phyloP scores from a whole-genome alignment of 2,113 vertebrate species.

The Taxidea taxus region DNA sequence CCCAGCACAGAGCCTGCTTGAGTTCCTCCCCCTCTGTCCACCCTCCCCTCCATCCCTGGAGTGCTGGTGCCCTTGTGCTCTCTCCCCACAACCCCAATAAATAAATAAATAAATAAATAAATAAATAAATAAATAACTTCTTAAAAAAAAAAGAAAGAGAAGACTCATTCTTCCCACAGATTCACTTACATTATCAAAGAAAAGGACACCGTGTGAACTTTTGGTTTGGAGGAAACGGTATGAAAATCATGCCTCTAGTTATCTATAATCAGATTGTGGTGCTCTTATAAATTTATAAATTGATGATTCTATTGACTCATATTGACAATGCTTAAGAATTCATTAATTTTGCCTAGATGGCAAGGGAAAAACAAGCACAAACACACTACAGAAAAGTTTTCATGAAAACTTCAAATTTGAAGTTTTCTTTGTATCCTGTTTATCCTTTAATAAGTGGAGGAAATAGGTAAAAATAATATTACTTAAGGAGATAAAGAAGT shows the following conservation, averaged over 20 bases:
- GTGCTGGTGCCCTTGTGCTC: not conserved
- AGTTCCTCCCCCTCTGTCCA: not conserved
- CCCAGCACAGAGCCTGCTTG: not conserved
- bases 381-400: not conserved
- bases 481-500: not conserved
- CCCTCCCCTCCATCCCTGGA: not conserved
- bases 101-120: not conserved
- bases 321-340: not conserved
- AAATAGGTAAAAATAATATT: not conserved
- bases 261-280: not conserved
- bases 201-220: not conserved
- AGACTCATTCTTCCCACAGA: not conserved
- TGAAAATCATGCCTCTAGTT: not conserved
- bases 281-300: not conserved
- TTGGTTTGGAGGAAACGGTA: not conserved
- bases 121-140: not conserved
- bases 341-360: not conserved
- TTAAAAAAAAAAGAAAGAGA: not conserved
- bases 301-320: not conserved
- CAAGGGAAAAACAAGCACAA: not conserved
- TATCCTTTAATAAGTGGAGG: not conserved
- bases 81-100: not conserved
- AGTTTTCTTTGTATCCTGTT: not conserved
- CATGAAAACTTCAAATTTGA: not conserved
- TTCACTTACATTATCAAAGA: not conserved